Base-by-base conservation (phyloP, 1,140 invertebrate genomes). In the Drosophila biarmipes region DNA sequence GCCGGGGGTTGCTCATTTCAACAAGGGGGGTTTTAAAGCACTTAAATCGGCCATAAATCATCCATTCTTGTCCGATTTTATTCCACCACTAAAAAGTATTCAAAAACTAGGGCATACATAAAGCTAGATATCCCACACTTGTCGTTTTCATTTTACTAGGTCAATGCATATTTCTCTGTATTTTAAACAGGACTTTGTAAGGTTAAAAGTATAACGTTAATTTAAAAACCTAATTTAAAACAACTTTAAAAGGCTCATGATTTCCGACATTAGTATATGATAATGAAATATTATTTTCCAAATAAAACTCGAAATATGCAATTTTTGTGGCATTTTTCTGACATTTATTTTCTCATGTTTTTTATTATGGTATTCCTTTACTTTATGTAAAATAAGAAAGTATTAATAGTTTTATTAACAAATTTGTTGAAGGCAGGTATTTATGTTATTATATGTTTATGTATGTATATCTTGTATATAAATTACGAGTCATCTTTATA, bases 361-460 rank as follows among this genome's bases (percentile, higher is more conserved):
- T 64, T 86, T 86, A 85, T 86, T 86, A 86, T 86, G 82, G 86
- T 80, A 86, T 86, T 86, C 82, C 73, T 86, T 85, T 85, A 85
- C 81, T 86, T 86, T 85, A 86, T 86, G 81, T 85, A 85, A 85
- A 85, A 85, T 85, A 85, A 85, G 81, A 85, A 85, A 85, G 81
- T 85, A 85, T 86, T 85, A 85, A 86, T 85, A 77, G 78, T 85
- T 85, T 86, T 85, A 85, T 81, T 85, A 85, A 85, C 81, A 85
- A 85, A 86, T 85, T 85, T 85, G 81, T 85, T 85, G 81, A 85
- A 85, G 81, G 81, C 81, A 85, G 81, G 81, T 85, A 85, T 85
- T 85, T 81, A 86, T 85, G 81, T 85, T 85, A 86, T 86, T 84
- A 84, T 82, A 78, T 84, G 75, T 82, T 63, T 82, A 55, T 82